Base-by-base conservation (phyloP, 1,140 invertebrate genomes). In the Eubasilissa regina region DNA sequence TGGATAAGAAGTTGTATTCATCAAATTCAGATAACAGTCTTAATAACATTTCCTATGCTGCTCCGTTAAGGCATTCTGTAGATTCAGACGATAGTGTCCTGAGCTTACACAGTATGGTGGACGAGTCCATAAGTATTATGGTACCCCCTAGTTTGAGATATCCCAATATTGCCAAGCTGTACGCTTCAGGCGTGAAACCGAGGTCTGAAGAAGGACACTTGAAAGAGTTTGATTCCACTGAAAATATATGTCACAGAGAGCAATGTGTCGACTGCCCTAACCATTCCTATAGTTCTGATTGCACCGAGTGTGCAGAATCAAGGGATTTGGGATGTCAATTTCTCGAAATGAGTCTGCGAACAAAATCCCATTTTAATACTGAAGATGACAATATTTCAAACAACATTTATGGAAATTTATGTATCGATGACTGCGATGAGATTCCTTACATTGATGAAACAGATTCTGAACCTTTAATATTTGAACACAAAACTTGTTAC, bases 401-500 rank as follows among this genome's bases (percentile, higher is more conserved):
- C 12, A 9, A 10, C 13, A n/a, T 19, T 72, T 56, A 56, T 51
- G n/a, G 78, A 77, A 56, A 68, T 51, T 1, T 77, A 60, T 48
- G 79, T 10, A 45, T 75, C 11, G 66, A 80, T 21, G 79, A 83
- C 13, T 74, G 44, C 21, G 80, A 83, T 10, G 80, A 84, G n/a
- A 89, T 89, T 75, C 89, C 89, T 0, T 89, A 80, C 82, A 89
- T 89, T 15, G 89, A 89, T 82, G 89, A 88, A 77, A 87, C 87
- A 0, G 86, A 86, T 79, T 88, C 83, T 0, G 88, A 89, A 75
- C 88, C 88, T 3, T 60, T 89, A 11, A 89, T 89, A 84, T 86
- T 86, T 77, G 88, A 89, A 83, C 86, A 86, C 47, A 86, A 87
- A 64, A 82, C 80, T 35, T 81, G 82, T 10, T 70, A 48, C 12